Evolutionary conservation across 1,140 invertebrate genomes (phyloP), one percentile per base, ranked within the genome.

Genomic region (Contarinia nasturtii): DNA sequence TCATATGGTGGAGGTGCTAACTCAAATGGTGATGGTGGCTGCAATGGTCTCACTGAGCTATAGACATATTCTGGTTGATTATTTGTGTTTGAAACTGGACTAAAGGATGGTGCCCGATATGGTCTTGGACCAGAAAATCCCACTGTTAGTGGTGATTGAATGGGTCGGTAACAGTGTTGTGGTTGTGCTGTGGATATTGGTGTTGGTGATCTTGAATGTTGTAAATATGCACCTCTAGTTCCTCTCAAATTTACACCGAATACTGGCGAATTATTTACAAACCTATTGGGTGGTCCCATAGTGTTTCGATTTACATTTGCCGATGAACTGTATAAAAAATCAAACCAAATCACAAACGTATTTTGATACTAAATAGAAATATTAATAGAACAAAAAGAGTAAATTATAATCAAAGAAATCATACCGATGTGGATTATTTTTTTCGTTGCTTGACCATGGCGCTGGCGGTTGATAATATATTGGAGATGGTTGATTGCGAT

Each of bases 391-490:
- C n/a, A n/a, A n/a, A n/a, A n/a, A n/a, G n/a, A n/a, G n/a, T n/a
- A n/a, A n/a, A n/a, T n/a, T n/a, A n/a, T n/a, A n/a, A n/a, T n/a
- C n/a, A n/a, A n/a, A n/a, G n/a, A n/a, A n/a, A n/a, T 27, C 27
- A 27, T 27, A 27, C 27, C 27, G 27, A 27, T 27, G 27, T 27
- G 27, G 4, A 10, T n/a, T 27, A 27, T 27, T 27, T 3, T 27
- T 3, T 3, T 27, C 27, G 60, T 61, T 18, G 60, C 58, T n/a
- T 45, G 60, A 60, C 70, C 75, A 78, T 49, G 76, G 75, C 36
- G 76, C 77, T 4, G 72, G 67, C 12, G 75, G 73, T 37, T 75
- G 69, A 57, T 74, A 77, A 49, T 74, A 58, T 33, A 72, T 65
- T 4, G 71, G 70, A 20, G 70, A 71, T 20, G 70, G 66, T 40